Conservation (phyloP, 2,113 vertebrate species). For the Neogobius melanostomus region DNA sequence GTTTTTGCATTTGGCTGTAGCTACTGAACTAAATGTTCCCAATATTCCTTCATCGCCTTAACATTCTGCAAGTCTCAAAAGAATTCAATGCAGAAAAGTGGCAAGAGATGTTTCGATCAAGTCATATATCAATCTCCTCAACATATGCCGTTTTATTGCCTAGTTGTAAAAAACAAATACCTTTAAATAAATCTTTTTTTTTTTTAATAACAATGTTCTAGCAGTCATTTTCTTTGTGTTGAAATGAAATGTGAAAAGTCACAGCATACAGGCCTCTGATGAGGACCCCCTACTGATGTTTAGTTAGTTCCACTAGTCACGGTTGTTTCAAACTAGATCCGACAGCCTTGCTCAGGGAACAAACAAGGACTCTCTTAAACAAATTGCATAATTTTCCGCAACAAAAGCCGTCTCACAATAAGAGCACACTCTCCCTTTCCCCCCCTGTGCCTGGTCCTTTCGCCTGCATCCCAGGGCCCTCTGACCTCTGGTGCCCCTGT, state of each 20-base stretch:
- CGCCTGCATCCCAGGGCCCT: constrained; percentile 43
- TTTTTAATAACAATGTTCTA: not conserved
- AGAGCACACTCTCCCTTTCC: constrained; percentile 42
- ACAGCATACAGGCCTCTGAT: not conserved
- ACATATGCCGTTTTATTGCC: not conserved
- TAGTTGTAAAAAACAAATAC: not conserved
- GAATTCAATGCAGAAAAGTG: not conserved
- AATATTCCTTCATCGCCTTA: not conserved
- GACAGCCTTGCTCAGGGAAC: constrained; percentile 41
- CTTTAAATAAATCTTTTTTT: not conserved
- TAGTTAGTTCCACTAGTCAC: constrained; percentile 12
- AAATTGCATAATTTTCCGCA: constrained; percentile 66
- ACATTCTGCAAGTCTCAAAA: not conserved
- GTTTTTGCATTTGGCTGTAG: constrained; percentile 3
- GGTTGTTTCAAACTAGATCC: constrained; percentile 32
- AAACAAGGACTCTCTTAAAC: constrained; percentile 61
- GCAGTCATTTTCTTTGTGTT: not conserved
- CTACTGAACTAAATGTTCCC: not conserved
- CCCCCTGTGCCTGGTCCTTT: constrained; percentile 22
- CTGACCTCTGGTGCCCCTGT: constrained; percentile 66
- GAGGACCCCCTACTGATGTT: not conserved
- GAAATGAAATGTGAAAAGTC: constrained; percentile 5
- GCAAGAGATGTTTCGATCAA: not conserved
- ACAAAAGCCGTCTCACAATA: constrained; percentile 54
- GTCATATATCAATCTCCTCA: not conserved